These are phyloP conservation scores for Phoenicopterus ruber DNA, from an alignment of 2,113 vertebrate species.

Conservation along the genomic window DNA sequence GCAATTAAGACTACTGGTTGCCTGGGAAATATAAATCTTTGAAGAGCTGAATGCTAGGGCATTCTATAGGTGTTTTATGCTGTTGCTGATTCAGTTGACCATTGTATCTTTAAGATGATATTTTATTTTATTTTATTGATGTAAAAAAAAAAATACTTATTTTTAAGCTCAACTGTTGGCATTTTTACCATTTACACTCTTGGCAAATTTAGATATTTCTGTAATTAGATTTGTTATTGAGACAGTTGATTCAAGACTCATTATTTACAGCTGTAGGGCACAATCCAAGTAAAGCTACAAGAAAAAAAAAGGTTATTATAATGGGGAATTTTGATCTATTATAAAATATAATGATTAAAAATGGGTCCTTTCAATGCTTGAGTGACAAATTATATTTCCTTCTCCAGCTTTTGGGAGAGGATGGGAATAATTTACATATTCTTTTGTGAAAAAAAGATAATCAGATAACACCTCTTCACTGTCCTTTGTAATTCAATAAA, in stretches of 20 bases:
- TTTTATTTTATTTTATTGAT: background rate
- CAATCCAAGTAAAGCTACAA: background rate
- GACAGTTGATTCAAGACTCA: background rate
- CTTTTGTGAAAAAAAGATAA: background rate
- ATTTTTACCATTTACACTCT: background rate
- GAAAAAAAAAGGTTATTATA: background rate
- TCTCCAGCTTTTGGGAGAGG: background rate
- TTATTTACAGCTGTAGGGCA: background rate
- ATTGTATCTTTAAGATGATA: background rate
- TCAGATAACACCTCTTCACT: background rate
- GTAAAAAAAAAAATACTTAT: background rate
- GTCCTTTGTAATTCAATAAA: background rate
- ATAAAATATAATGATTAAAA: constrained; percentile 16
- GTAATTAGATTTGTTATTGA: background rate
- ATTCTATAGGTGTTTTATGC: background rate
- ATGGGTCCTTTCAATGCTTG: background rate
- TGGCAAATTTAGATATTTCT: background rate
- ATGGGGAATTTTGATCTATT: background rate
- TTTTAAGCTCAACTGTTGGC: background rate
- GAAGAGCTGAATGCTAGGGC: background rate
- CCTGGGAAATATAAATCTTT: background rate
- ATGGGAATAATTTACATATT: background rate
- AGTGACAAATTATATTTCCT: background rate
- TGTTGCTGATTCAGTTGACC: background rate
- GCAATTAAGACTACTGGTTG: background rate